phyloP scores from a whole-genome alignment of 2,888 invertebrate genomes.

The Hemistola chrysoprasaria region DNA sequence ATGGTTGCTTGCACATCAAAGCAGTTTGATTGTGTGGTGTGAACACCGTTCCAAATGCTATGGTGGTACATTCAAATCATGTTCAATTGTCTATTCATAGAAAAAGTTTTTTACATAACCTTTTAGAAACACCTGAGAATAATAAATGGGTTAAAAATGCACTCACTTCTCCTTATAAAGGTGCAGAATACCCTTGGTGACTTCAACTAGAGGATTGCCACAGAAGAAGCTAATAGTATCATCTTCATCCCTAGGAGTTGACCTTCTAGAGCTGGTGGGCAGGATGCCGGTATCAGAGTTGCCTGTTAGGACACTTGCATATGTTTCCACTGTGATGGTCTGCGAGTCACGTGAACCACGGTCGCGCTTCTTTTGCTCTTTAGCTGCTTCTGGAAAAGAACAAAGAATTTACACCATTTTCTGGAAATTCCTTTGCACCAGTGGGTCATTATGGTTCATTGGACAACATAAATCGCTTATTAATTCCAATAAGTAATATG shows the following conservation, averaged over 20 bases:
- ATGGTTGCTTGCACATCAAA: too few species aligned
- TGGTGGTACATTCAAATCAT: too few species aligned
- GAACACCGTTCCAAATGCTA: too few species aligned
- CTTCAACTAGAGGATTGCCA: conserved; percentile 98
- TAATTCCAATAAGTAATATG: too few species aligned
- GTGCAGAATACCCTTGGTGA: conserved; percentile 98
- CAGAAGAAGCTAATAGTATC: conserved; percentile 91
- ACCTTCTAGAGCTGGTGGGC: conserved; percentile 84
- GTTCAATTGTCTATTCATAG: too few species aligned
- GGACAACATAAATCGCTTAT: too few species aligned
- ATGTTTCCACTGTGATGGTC: conserved; percentile 91
- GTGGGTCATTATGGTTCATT: too few species aligned
- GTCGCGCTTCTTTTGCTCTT: conserved; percentile 78
- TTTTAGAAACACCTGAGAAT: too few species aligned
- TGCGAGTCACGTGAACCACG: conserved; percentile 86
- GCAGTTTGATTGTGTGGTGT: too few species aligned
- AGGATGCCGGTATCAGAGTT: conserved; percentile 78
- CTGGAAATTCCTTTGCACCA: too few species aligned
- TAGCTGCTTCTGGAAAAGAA: conserved; percentile 51
- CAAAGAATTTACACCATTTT: not conserved
- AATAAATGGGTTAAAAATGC: too few species aligned
- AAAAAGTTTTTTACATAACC: too few species aligned
- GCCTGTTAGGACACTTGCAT: conserved; percentile 84
- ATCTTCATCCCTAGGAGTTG: conserved; percentile 66
- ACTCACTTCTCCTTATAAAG: conserved; percentile 97